Base-by-base conservation (phyloP, 2,888 invertebrate species). In the Sialis fuliginosa region DNA sequence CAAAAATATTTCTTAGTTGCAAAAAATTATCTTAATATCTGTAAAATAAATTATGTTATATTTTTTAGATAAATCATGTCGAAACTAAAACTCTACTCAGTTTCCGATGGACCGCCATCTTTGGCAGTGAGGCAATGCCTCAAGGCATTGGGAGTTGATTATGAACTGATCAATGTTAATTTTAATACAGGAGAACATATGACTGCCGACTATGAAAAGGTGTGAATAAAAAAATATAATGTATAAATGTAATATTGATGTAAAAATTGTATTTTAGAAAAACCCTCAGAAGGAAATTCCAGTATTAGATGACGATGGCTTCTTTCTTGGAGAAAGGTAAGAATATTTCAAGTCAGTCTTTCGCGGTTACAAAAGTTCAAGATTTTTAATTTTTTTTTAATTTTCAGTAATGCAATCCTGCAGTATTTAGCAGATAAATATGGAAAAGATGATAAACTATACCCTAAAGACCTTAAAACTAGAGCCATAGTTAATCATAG, bases 231-330 rank as follows among this genome's bases (percentile, higher is more conserved):
- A 5, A 6, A 8, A 8, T 6, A 33, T 1, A n/a, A 43, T 9
- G 1, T 33, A 31, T 31, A 9, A 35, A 39, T 37, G 13, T 33
- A 42, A 34, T 4, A 5, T 12, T 39, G 22, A 47, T 3, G 32
- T 42, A 55, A 54, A 53, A 55, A 53, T 37, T 57, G 55, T 53
- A 56, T 56, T 66, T 44, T 62, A 82, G 81, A 69, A 79, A 67
- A 83, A 83, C 63, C 83, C 83, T 1, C 83, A 83, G 63, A 81
- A 80, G 59, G 83, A 84, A 62, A 81, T 84, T 56, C 80, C 86
- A 1, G 78, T 81, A 1, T 60, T 90, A 48, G 81, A 86, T 51
- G 89, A 90, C 57, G 72, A 81, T 55, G 86, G 86, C 22, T 82
- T 88, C 59, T 71, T 70, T 53, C 64, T 90, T 45, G 75, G 85